Percentiles rank a stretch among this genome's conserved stretches.
Conservation (phyloP, 2,113 vertebrate genomes). For the Brachyhypopomus occidentalis region DNA sequence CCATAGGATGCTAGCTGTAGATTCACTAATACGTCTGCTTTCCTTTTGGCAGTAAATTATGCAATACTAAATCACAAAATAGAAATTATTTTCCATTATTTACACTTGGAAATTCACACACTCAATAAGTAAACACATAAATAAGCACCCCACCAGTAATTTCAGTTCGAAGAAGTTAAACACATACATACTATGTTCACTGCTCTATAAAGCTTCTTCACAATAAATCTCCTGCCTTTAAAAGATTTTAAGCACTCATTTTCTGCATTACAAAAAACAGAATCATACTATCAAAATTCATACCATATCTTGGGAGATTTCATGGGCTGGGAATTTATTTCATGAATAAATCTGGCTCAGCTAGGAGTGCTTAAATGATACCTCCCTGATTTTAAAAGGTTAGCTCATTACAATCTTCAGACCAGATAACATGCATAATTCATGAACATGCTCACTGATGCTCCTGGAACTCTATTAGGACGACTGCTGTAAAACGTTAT, state of each 20-base stretch:
- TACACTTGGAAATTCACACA: too few relatives aligned
- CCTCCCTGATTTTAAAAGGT: background rate
- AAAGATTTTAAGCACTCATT: background rate
- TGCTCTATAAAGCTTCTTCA: too few relatives aligned
- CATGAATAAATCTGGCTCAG: background rate
- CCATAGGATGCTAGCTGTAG: too few relatives aligned
- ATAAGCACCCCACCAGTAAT: too few relatives aligned
- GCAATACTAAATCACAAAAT: too few relatives aligned
- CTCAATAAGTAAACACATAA: too few relatives aligned
- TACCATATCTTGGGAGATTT: background rate
- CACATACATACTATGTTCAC: too few relatives aligned
- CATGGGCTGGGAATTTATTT: conserved; percentile 3
- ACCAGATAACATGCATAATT: conserved; percentile 16
- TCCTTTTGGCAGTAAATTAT: too few relatives aligned
- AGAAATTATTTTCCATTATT: too few relatives aligned
- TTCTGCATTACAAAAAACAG: background rate
- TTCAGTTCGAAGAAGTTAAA: too few relatives aligned
- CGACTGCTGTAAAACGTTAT: background rate
- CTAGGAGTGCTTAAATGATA: background rate
- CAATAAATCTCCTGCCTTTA: background rate
- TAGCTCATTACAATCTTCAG: conserved; percentile 17
- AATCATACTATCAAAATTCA: background rate
- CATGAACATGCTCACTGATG: background rate
- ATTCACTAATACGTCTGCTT: too few relatives aligned
- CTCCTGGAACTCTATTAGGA: background rate